Evolutionary conservation across 2,888 invertebrate species (phyloP).

Genomic region (Myopa tessellatipennis): DNA sequence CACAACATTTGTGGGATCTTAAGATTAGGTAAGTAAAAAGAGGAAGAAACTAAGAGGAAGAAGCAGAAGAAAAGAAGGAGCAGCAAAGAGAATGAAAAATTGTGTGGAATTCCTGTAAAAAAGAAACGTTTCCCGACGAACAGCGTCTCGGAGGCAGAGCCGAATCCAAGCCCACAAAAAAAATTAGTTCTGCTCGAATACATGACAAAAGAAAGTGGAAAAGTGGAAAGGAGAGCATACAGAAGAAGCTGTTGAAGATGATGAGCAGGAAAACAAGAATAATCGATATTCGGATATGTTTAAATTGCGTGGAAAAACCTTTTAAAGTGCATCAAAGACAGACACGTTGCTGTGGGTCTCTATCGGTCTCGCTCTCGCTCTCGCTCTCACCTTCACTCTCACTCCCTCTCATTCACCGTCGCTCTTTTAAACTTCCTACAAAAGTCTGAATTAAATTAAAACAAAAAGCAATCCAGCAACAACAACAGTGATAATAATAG

Average conservation of each 20-base stretch:
- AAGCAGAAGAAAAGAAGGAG: not conserved
- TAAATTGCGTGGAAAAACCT: constrained; percentile 36
- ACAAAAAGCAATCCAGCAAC: not conserved
- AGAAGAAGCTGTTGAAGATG: not conserved
- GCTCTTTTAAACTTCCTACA: not conserved
- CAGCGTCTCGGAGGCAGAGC: not conserved
- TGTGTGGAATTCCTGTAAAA: not conserved
- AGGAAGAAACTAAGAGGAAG: not conserved
- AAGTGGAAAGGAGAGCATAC: not conserved
- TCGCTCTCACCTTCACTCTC: not conserved
- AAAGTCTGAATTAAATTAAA: not conserved
- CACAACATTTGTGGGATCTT: not conserved
- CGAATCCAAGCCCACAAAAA: not conserved
- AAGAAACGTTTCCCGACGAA: not conserved
- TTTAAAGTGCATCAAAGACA: constrained; percentile 16
- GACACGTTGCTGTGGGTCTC: not conserved
- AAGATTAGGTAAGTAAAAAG: not conserved
- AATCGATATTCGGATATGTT: constrained; percentile 20
- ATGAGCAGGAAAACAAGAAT: constrained; percentile 7
- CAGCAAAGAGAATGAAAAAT: constrained; percentile 3
- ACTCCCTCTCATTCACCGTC: not conserved
- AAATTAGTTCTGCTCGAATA: constrained; percentile 23
- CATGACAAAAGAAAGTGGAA: not conserved
- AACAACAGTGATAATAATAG: constrained; percentile 5
- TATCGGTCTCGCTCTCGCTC: not conserved